Percentiles rank a stretch among this genome's conserved stretches.
These are phyloP conservation scores for Protonibea diacanthus DNA, from an alignment of 2,797 vertebrate species.

Conservation along the genomic window DNA sequence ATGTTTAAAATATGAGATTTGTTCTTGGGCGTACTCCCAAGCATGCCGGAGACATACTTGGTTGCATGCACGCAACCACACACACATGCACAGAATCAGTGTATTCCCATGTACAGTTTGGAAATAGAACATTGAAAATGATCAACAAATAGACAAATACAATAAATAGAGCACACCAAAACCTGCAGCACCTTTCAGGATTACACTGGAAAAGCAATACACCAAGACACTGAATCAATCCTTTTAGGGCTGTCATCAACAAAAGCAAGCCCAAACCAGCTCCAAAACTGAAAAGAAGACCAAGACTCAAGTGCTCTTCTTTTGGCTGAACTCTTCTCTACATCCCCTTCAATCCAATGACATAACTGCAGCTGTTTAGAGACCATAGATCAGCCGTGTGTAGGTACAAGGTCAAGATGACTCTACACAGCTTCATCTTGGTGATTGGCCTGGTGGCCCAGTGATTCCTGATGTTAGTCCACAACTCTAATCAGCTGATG, in stretches of 20 bases:
- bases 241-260: not conserved
- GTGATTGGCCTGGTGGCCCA: not conserved
- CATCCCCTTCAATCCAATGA: not conserved
- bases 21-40: constrained; percentile 3
- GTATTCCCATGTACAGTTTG: not conserved
- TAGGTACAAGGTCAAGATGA: not conserved
- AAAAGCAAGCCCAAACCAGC: not conserved
- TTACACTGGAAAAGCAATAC: not conserved
- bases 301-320: not conserved
- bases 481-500: not conserved
- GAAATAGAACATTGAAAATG: not conserved
- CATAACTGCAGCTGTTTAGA: not conserved
- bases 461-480: not conserved
- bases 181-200: not conserved
- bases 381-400: not conserved
- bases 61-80: not conserved
- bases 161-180: not conserved
- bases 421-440: not conserved
- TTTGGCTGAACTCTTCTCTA: not conserved
- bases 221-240: not conserved
- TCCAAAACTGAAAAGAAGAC: not conserved
- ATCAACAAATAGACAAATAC: not conserved
- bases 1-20: constrained; percentile 8
- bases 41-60: not conserved
- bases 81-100: not conserved